Conservation (phyloP, 2,113 vertebrate species). For the Oncorhynchus masou region DNA sequence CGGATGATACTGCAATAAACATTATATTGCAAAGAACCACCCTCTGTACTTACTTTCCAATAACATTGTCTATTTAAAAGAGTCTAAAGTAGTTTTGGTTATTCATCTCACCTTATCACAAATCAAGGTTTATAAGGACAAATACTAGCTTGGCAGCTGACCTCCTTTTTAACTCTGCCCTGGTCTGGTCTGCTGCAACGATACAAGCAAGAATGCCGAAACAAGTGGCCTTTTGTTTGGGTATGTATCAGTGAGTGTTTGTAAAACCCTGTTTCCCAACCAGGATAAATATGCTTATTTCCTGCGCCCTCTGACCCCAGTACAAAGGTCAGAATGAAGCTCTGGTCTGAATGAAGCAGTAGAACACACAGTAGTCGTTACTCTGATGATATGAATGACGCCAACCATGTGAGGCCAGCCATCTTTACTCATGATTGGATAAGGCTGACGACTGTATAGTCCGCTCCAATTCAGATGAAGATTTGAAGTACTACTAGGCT, state of each 20-base stretch:
- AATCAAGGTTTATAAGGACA: no score
- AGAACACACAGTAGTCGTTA: no score
- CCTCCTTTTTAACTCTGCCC: neutral
- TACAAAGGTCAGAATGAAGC: neutral
- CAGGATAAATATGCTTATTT: constrained; percentile 1
- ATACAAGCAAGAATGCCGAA: neutral
- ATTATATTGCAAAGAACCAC: neutral
- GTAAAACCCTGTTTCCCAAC: constrained; percentile 1
- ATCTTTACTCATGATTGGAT: neutral
- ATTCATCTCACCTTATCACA: no score
- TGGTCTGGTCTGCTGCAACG: neutral
- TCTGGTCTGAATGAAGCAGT: neutral
- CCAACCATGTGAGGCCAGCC: neutral
- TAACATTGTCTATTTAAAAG: no score
- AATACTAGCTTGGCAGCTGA: neutral
- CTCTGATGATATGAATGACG: neutral
- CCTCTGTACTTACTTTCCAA: neutral
- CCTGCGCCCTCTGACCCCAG: neutral
- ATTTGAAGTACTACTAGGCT: no score
- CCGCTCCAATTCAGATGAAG: neutral
- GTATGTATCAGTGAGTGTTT: neutral
- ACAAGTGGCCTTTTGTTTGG: neutral
- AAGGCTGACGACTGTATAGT: neutral
- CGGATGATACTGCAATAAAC: neutral
- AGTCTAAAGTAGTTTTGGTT: no score